Percentiles rank a stretch among this genome's conserved stretches.
Evolutionary conservation across 2,113 vertebrate species (phyloP).

Genomic region (Rhodinocichla rosea): DNA sequence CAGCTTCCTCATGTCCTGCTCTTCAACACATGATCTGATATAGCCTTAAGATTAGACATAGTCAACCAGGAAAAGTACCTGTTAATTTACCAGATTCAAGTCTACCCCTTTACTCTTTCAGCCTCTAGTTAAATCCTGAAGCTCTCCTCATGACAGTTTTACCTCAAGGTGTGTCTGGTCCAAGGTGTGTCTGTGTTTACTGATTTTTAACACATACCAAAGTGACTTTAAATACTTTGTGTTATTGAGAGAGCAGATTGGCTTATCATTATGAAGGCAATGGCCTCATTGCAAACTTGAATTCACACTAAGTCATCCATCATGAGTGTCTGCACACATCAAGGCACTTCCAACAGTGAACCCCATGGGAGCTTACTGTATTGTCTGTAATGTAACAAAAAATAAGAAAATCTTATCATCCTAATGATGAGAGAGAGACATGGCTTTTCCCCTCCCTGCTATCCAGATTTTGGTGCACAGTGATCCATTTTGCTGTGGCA

Average conservation of each 20-base stretch:
- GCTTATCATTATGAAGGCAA: not conserved
- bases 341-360: not conserved
- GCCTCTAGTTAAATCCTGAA: not conserved
- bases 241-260: not conserved
- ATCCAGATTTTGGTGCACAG: not conserved
- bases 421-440: not conserved
- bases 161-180: not conserved
- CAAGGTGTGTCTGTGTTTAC: not conserved
- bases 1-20: not conserved
- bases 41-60: not conserved
- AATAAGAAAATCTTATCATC: not conserved
- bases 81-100: not conserved
- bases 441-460: not conserved
- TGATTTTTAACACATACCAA: not conserved
- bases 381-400: not conserved
- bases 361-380: accelerated
- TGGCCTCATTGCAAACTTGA: not conserved
- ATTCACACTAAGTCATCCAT: not conserved
- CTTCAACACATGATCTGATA: not conserved
- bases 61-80: not conserved
- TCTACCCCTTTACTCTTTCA: not conserved
- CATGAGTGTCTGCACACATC: accelerated
- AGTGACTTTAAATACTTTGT: not conserved
- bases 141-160: not conserved
- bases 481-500: accelerated